A percentile compares a stretch with the other conserved stretches of the same genome.
Conservation (phyloP, 2,797 vertebrate genomes). For the Coilia nasus region DNA sequence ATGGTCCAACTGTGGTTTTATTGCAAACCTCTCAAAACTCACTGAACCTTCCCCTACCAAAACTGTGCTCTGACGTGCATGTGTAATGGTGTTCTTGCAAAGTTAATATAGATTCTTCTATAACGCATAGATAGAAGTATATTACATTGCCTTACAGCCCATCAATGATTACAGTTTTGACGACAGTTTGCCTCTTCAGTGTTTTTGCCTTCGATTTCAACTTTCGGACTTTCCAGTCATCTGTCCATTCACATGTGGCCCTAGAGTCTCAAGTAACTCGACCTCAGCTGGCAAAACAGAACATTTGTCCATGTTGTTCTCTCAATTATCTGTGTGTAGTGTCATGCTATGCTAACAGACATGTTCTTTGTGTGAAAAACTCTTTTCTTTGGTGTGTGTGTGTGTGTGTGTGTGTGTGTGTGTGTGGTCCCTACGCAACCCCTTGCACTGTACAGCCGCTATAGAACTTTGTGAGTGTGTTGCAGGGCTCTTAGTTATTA, state of each 20-base stretch:
- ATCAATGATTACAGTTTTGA: constrained; percentile 15
- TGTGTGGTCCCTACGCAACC: background rate
- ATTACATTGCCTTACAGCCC: constrained; percentile 19
- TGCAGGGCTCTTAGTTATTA: background rate
- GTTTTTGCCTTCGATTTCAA: constrained; percentile 56
- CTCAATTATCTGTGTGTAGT: background rate
- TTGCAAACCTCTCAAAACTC: background rate
- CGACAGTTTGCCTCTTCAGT: constrained; percentile 50
- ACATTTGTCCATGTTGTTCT: background rate
- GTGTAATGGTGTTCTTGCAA: constrained; percentile 10
- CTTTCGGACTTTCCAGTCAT: constrained; percentile 22
- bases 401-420: background rate
- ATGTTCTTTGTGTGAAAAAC: background rate
- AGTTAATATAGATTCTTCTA: constrained; percentile 13
- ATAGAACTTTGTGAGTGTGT: background rate
- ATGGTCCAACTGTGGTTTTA: constrained; percentile 23
- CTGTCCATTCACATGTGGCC: background rate
- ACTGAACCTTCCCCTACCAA: background rate
- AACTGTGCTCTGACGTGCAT: constrained; percentile 14
- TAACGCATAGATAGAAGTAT: background rate
- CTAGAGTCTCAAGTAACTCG: background rate
- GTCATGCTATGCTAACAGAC: background rate
- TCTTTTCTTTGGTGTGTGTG: background rate
- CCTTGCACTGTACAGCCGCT: background rate
- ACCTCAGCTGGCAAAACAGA: background rate